These are phyloP conservation scores for Tadarida brasiliensis DNA, from an alignment of 2,797 vertebrate species.

Conservation along the genomic window DNA sequence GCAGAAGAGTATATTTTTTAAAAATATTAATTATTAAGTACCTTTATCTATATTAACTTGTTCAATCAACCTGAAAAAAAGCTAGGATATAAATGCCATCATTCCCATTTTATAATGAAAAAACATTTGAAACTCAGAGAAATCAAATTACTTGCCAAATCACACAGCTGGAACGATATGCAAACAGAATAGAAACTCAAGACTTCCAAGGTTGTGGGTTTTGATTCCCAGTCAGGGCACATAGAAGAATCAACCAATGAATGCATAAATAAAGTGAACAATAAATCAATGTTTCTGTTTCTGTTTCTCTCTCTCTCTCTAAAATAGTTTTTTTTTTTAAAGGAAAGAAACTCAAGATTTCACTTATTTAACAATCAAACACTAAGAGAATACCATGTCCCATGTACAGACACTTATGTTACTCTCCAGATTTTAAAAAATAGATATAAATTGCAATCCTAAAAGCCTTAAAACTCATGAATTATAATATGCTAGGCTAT, in stretches of 20 bases:
- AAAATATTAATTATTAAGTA: neutral
- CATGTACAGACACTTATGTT: neutral
- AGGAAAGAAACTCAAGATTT: neutral
- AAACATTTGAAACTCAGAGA: constrained; percentile 3
- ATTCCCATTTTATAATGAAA: constrained; percentile 8
- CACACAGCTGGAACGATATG: neutral
- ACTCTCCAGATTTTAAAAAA: neutral
- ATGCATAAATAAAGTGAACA: too few species aligned
- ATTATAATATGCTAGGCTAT: neutral
- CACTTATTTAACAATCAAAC: neutral
- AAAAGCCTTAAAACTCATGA: neutral
- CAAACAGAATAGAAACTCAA: neutral
- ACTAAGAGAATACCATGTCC: neutral
- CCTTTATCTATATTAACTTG: neutral
- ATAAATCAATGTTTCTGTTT: too few species aligned
- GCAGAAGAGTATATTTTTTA: neutral
- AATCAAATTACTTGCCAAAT: neutral
- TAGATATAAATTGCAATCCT: neutral
- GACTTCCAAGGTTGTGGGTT: neutral
- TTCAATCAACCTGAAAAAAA: neutral
- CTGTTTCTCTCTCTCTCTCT: too few species aligned
- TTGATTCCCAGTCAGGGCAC: too few species aligned
- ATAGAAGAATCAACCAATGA: too few species aligned
- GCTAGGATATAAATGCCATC: neutral
- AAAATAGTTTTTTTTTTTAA: too few species aligned